Conservation (phyloP, 2,113 vertebrate genomes). For the Bufo gargarizans region DNA sequence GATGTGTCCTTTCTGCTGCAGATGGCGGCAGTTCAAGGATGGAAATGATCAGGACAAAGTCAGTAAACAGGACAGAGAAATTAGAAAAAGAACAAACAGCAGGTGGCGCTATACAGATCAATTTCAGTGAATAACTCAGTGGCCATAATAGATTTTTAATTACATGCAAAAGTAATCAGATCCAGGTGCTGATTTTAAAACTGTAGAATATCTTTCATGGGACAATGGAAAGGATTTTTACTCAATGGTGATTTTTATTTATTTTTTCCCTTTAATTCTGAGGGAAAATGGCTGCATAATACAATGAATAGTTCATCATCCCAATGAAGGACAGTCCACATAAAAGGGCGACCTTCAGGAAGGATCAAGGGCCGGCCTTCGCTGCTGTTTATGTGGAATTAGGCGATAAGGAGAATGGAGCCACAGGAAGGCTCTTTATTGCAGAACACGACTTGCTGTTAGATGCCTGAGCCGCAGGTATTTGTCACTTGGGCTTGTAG, state of each 20-base stretch:
- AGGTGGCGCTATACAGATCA: no score
- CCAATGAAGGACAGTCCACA: not conserved
- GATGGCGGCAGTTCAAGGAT: no score
- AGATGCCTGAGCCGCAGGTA: constrained; percentile 12
- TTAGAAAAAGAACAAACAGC: no score
- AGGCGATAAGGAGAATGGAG: constrained; percentile 33
- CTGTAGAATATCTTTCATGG: no score
- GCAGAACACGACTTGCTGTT: not conserved
- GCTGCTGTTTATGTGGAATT: constrained; percentile 30
- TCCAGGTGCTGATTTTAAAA: no score
- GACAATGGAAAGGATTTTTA: no score
- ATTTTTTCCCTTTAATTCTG: not conserved
- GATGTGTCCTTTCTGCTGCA: no score
- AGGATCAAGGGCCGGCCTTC: constrained; percentile 37
- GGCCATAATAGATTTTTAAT: no score
- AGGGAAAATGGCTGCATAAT: not conserved
- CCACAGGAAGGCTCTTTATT: not conserved
- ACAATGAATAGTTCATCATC: not conserved
- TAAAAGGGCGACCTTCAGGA: constrained; percentile 24
- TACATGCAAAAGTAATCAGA: no score
- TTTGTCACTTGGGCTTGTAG: constrained; percentile 21
- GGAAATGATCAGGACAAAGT: no score
- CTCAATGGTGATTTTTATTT: not conserved
- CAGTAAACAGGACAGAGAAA: no score
- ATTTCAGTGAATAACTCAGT: no score